Base-by-base conservation (phyloP, 1,140 invertebrate genomes). In the Rhynchophorus ferrugineus region DNA sequence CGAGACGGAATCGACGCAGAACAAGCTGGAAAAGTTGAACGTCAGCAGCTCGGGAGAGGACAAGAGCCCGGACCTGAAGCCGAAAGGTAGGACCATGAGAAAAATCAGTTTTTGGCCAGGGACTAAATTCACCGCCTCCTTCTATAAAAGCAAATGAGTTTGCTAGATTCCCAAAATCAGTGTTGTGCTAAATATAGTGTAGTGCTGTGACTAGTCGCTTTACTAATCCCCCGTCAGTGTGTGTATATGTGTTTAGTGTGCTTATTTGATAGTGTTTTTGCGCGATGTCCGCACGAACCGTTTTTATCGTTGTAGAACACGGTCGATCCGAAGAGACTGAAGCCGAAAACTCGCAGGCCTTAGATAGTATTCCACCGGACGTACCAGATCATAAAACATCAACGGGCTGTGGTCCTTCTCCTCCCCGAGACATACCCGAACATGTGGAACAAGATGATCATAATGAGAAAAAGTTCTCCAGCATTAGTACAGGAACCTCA, bases 31-130 rank as follows among this genome's bases (percentile, higher is more conserved):
- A 44, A 65, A 66, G 44, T 21, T 68, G 17, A 61, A 49, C 22
- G 39, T 49, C 7, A 44, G 24, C 34, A 56, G 51, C 53, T 47
- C 46, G 50, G 35, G 14, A 39, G 54, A 52, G 37, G 46, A 61
- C 50, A 61, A 62, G 50, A 61, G 56, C 54, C 48, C 54, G 43
- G 60, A 45, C 57, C 59, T 50, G 44, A 63, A 51, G 19, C 9
- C 46, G 11, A 82, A 80, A 83, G 81, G 80, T 83, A 85, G 77
- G 81, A 67, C 71, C 48, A 75, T 72, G 62, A 75, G 79, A 72
- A 82, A 81, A 73, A 84, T 84, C 61, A 79, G 80, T 62, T 84
- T 84, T 77, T 82, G 80, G 68, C 82, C 81, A 61, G 81, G 81
- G 57, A 83, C 81, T 47, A 84, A 83, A 70, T 73, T 75, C 63